Base-by-base conservation (phyloP, 2,888 invertebrate genomes). In the Diploptera punctata region DNA sequence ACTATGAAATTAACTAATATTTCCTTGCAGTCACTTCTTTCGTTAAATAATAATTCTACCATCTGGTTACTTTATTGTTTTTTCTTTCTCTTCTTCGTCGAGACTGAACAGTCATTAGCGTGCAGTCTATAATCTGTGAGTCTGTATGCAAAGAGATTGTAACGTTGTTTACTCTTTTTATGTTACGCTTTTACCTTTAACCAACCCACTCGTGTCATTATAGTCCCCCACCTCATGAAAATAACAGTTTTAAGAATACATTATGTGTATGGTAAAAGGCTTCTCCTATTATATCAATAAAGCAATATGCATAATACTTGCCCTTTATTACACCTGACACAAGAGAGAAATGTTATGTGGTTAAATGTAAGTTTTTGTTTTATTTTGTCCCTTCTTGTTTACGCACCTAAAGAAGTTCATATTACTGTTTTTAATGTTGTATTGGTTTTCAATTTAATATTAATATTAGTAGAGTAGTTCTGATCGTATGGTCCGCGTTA, bases 161-260 rank as follows among this genome's bases (percentile, higher is more conserved):
- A 24, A 29, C 57, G 33, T 52, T 57, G 57, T 31, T 57, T 57
- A 29, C 29, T 16, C 16, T 54, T 57, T 57, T 57, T 57, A n/a
- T 18, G 31, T 24, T 29, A 57, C 29, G 57, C 57, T 57, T 57
- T 57, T 57, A 57, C 16, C 26, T 47, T n/a, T 21, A 16, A 26
- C 54, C 26, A 26, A 26, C 54, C 54, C 54, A 18, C 26, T 54
- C 54, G 43, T 26, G 44, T 65, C 65, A 65, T 65, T 65, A 65
- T 26, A 47, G 65, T 16, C 33, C 10, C 33, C 33, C 33, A 33
- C 33, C 33, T 10, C 33, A 18, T 47, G 47, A 47, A 65, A 65
- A 65, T 65, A 44, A 65, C 65, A 44, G 65, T 65, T 65, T 65
- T 44, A 44, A 65, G 65, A 47, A 44, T 57, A 57, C 57, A 57